Conservation (phyloP, 2,797 vertebrate species). For the Buceros bicornis region DNA sequence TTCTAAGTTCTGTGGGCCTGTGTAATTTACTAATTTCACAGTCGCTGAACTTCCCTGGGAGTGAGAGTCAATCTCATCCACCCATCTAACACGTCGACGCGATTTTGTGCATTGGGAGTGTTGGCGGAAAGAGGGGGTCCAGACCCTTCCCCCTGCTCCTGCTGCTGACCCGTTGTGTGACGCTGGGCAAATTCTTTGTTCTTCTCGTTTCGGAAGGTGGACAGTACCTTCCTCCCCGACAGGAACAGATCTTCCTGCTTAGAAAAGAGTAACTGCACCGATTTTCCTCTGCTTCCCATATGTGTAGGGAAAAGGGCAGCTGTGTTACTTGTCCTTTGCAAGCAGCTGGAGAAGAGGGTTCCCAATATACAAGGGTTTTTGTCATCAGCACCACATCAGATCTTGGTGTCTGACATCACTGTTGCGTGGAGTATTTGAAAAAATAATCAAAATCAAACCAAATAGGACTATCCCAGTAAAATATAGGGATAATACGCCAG, state of each 20-base stretch:
- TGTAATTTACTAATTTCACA: constrained; percentile 79
- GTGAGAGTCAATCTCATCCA: constrained; percentile 27
- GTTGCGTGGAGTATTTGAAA: rapidly evolving
- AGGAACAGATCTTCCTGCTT: background rate
- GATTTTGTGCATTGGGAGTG: background rate
- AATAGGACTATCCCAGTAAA: background rate
- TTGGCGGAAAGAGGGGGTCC: background rate
- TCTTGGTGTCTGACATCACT: background rate
- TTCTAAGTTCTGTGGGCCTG: constrained; percentile 74
- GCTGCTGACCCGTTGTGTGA: background rate
- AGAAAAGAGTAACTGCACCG: background rate
- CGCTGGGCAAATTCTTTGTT: background rate
- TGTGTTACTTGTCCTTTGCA: rapidly evolving
- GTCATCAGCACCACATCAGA: background rate
- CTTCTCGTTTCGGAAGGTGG: background rate
- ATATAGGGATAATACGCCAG: rapidly evolving
- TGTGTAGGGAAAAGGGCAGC: rapidly evolving
- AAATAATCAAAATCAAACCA: background rate
- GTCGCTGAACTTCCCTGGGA: constrained; percentile 77
- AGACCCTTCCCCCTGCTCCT: background rate
- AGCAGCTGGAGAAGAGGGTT: background rate
- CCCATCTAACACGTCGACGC: background rate
- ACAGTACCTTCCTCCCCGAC: background rate
- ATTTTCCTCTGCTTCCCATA: rapidly evolving
- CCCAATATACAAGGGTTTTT: rapidly evolving